Conservation (phyloP, 2,113 vertebrate species). For the Aphyosemion australe region DNA sequence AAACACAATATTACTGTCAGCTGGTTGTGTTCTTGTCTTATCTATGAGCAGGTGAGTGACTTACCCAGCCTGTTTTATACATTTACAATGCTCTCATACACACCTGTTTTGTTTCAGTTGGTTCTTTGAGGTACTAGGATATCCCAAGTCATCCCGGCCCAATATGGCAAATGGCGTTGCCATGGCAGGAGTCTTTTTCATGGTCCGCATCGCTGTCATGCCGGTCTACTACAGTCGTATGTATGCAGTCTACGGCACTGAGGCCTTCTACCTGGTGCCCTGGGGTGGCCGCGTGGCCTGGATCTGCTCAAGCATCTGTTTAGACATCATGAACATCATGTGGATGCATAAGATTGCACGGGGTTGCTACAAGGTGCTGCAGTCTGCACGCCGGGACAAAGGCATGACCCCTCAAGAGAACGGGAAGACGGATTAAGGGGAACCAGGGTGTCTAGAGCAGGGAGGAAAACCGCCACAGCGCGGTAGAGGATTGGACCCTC, state of each 20-base stretch:
- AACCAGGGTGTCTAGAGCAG: conserved; percentile 4
- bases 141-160: conserved; percentile 88
- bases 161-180: conserved; percentile 93
- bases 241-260: conserved; percentile 86
- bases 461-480: conserved; percentile 10
- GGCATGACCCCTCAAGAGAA: conserved; percentile 81
- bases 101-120: conserved; percentile 87
- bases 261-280: conserved; percentile 86
- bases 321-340: conserved; percentile 97
- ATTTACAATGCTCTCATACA: neutral
- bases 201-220: conserved; percentile 91
- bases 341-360: conserved; percentile 97
- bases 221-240: conserved; percentile 88
- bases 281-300: conserved; percentile 85
- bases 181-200: conserved; percentile 93
- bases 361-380: conserved; percentile 91
- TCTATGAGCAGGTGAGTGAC: too few species aligned
- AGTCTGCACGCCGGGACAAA: conserved; percentile 78
- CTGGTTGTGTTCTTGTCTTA: too few species aligned
- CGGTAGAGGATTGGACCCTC: conserved; percentile 30
- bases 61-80: neutral
- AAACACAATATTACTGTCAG: too few species aligned
- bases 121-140: conserved; percentile 96
- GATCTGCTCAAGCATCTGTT: conserved; percentile 86
- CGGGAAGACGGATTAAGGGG: conserved; percentile 85